A percentile compares a stretch with the other conserved stretches of the same genome.
These are phyloP conservation scores for Chaenocephalus aceratus DNA, from an alignment of 2,113 vertebrate species.

Conservation along the genomic window DNA sequence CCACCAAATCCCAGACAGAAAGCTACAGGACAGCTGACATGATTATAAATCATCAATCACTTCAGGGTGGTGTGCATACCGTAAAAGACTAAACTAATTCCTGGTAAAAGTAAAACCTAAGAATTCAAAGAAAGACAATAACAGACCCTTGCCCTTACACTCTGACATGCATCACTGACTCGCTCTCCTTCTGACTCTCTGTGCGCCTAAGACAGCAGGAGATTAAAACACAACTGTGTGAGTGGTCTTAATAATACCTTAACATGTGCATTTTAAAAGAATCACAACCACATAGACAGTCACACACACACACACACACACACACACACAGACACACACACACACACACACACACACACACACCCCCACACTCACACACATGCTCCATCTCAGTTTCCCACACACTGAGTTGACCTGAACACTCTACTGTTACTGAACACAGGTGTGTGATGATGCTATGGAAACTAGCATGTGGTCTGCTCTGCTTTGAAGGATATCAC, in stretches of 20 bases:
- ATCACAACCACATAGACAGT: conserved; percentile 18
- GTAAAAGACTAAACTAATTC: background rate
- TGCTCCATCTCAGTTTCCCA: conserved; percentile 7
- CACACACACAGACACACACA: too few relatives aligned
- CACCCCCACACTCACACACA: too few relatives aligned
- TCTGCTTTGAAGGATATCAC: conserved; percentile 19
- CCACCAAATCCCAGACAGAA: background rate
- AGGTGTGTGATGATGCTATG: conserved; percentile 40
- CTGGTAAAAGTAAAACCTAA: background rate
- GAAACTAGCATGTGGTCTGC: conserved; percentile 52
- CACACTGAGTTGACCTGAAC: conserved; percentile 27
- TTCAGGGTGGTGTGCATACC: background rate
- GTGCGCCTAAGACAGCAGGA: background rate
- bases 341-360: too few relatives aligned
- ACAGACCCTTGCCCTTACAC: too few relatives aligned
- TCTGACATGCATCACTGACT: background rate
- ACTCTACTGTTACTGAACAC: background rate
- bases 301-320: background rate
- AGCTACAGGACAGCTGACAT: background rate
- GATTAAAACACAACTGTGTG: background rate
- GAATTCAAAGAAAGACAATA: background rate
- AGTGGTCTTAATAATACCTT: background rate
- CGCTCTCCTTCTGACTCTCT: background rate
- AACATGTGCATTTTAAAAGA: background rate
- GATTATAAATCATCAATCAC: background rate